A percentile compares a stretch with the other conserved stretches of the same genome.
Conservation (phyloP, 2,888 invertebrate genomes). For the Danaus chrysippus region DNA sequence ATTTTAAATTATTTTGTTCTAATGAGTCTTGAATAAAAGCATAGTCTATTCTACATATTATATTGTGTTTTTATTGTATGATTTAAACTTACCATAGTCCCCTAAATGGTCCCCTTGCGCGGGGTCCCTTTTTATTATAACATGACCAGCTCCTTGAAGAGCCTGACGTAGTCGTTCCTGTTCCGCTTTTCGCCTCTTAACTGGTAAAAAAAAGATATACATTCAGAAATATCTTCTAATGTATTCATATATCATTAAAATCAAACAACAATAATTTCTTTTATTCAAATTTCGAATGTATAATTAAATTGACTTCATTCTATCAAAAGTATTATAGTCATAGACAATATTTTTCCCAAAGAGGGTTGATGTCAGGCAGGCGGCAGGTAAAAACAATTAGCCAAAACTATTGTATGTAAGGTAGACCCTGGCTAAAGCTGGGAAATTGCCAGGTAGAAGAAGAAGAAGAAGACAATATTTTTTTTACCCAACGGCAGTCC, state of each 20-base stretch:
- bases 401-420: no score
- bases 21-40: no score
- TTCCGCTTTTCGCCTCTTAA: constrained; percentile 63
- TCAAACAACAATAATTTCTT: neutral
- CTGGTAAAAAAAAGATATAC: constrained; percentile 39
- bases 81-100: constrained; percentile 86
- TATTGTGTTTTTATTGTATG: no score
- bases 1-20: no score
- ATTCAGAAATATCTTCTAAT: no score
- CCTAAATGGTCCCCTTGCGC: constrained; percentile 81
- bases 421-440: no score
- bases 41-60: no score
- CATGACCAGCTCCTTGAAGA: constrained; percentile 82
- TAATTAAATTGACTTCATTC: no score
- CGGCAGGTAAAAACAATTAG: no score
- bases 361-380: no score
- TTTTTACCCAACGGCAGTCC: constrained; percentile 77
- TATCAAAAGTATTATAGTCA: no score
- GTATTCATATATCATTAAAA: neutral
- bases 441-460: no score
- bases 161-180: constrained; percentile 56
- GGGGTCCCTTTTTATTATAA: constrained; percentile 85
- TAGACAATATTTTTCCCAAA: neutral
- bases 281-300: neutral
- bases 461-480: neutral